Evolutionary conservation across 2,113 vertebrate genomes (phyloP), one percentile per base, ranked within the genome.

Genomic region (Eolophus roseicapilla): DNA sequence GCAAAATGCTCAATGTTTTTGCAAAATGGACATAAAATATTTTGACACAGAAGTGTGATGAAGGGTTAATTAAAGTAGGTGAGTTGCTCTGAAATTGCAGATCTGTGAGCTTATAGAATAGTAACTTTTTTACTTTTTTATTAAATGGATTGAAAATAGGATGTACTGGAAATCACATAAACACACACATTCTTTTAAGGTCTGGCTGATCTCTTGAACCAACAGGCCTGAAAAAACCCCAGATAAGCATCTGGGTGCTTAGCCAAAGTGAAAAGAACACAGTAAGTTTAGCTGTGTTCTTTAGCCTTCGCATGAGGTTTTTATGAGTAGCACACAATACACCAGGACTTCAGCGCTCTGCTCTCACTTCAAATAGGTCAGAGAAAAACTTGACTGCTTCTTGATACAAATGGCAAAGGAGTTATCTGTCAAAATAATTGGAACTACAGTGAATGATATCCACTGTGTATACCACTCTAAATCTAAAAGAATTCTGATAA

Each of bases 201-300:
- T 78, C 17, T 63, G 53, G 17, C 33, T 92, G 53, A 87, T 94
- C 93, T 88, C 25, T 90, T 90, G 53, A 77, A 16, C 52, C 90
- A 44, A n/a, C 13, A 86, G 49, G 19, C 59, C n/a, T 81, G 47
- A 28, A 68, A 90, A 95, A 94, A 65, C 6, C 25, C 20, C 37
- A 90, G 59, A 63, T 90, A 92, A 70, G 50, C n/a, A 75, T 95
- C 47, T 94, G 27, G 37, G 78, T 95, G 77, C 11, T 97, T 91
- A 95, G 81, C n/a, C 9, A 35, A 92, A 84, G n/a, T 41, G 28
- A 86, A 86, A 96, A 80, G 75, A 84, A 63, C 65, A 87, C 37
- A 64, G 13, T 67, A 78, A 71, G 14, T 86, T 84, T 81, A 88
- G 33, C 11, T 37, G 14, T 76, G 41, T 82, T 83, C 74, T 85